Conservation (phyloP, 1,140 invertebrate species). For the Micrasema minimum region DNA sequence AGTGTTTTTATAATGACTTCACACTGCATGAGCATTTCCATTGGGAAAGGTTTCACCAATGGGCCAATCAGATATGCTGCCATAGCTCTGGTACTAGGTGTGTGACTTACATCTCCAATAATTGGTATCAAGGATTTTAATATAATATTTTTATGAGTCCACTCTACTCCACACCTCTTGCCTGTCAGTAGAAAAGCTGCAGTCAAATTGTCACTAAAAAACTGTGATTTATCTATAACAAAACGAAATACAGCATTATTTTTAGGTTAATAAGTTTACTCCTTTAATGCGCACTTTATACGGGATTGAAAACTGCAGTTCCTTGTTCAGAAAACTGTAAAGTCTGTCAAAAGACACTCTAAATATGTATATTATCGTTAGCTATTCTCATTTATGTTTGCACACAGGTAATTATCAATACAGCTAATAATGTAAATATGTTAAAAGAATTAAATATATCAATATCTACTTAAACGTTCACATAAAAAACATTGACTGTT, state of each 20-base stretch:
- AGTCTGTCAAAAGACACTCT: no score
- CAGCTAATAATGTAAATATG: no score
- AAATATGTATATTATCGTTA: no score
- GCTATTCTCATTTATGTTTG: no score
- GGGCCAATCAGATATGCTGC: conserved; percentile 60
- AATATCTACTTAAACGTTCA: no score
- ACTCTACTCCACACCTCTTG: conserved; percentile 60
- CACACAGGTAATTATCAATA: no score
- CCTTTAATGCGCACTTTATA: no score
- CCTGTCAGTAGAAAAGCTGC: conserved; percentile 59
- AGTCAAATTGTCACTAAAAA: conserved; percentile 58
- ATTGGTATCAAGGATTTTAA: conserved; percentile 59
- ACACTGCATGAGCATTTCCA: conserved; percentile 60
- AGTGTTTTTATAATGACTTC: conserved; percentile 60
- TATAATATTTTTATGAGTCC: conserved; percentile 63
- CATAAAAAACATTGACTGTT: no score
- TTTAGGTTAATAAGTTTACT: not conserved
- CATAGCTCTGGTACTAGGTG: conserved; percentile 55
- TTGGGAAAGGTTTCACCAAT: conserved; percentile 60
- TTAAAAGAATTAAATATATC: no score
- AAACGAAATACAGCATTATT: not conserved
- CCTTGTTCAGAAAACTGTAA: no score
- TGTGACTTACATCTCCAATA: conserved; percentile 56
- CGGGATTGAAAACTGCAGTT: no score
- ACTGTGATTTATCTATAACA: conserved; percentile 57